These are phyloP conservation scores for Perdita meconis DNA, from an alignment of 2,888 invertebrate species.

Conservation along the genomic window DNA sequence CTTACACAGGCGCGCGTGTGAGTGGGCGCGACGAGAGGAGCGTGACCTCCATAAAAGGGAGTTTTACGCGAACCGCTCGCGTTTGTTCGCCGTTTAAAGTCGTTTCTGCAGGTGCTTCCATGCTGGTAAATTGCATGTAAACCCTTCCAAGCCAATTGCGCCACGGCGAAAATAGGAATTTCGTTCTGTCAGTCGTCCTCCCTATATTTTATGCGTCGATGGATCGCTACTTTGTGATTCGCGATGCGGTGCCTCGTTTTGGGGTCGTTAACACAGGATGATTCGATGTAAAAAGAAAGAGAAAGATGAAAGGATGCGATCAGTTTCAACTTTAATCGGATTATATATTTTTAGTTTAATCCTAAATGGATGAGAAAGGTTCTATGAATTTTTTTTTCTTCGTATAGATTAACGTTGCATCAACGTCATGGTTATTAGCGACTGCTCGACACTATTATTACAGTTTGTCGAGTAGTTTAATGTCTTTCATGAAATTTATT, in stretches of 20 bases:
- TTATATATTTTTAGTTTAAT: too few relatives aligned
- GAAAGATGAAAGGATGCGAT: too few relatives aligned
- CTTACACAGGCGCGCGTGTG: slow-evolving; percentile 39
- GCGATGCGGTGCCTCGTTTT: not conserved
- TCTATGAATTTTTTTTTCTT: too few relatives aligned
- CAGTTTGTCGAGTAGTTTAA: too few relatives aligned
- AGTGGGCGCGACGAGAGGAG: slow-evolving; percentile 5
- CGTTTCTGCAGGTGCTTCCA: slow-evolving; percentile 56
- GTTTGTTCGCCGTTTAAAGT: slow-evolving; percentile 59
- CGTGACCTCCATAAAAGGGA: slow-evolving; percentile 59
- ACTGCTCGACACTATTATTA: too few relatives aligned
- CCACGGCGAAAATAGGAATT: slow-evolving; percentile 30
- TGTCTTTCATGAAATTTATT: too few relatives aligned
- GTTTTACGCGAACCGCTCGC: slow-evolving; percentile 52
- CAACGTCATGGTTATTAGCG: too few relatives aligned
- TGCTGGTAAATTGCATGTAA: slow-evolving; percentile 50
- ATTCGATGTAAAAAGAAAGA: too few relatives aligned
- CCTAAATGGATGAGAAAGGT: too few relatives aligned
- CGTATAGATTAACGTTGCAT: too few relatives aligned
- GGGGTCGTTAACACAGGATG: too few relatives aligned
- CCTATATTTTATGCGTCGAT: not conserved
- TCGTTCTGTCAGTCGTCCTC: not conserved
- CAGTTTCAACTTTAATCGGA: too few relatives aligned
- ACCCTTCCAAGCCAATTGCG: slow-evolving; percentile 49
- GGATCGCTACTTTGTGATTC: slow-evolving; percentile 5